Percentiles rank a stretch among this genome's conserved stretches.
phyloP scores from a whole-genome alignment of 2,113 vertebrate species.

The Tinamus guttatus region DNA sequence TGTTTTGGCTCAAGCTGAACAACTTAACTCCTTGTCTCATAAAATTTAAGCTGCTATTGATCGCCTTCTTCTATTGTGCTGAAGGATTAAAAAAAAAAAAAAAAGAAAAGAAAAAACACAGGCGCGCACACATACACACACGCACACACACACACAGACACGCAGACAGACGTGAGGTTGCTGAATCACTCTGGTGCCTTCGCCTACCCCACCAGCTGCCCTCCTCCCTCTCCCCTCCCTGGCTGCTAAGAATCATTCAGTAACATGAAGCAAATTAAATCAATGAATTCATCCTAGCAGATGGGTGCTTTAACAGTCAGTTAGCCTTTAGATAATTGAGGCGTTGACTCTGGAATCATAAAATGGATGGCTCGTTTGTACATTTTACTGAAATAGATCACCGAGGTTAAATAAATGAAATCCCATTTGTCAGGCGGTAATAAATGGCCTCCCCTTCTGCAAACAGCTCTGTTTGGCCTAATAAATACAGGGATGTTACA shows the following conservation, averaged over 20 bases:
- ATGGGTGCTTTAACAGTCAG: slow-evolving; percentile 99
- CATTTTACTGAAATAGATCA: slow-evolving; percentile 98
- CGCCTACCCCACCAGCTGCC: slow-evolving; percentile 47
- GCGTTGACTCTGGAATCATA: slow-evolving; percentile 96
- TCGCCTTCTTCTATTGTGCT: slow-evolving; percentile 80
- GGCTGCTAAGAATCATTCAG: slow-evolving; percentile 85
- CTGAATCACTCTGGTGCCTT: slow-evolving; percentile 76
- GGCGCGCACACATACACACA: no score
- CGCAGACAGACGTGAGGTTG: slow-evolving; percentile 37
- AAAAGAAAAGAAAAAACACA: no score
- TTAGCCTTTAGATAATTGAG: slow-evolving; percentile 99
- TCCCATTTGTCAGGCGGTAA: slow-evolving; percentile 99
- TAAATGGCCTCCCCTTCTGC: slow-evolving; percentile 93
- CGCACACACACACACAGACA: no score
- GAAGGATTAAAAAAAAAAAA: slow-evolving; percentile 74
- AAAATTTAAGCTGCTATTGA: slow-evolving; percentile 92
- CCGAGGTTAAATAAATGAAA: slow-evolving; percentile 99
- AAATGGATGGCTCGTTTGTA: slow-evolving; percentile 99
- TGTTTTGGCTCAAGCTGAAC: slow-evolving; percentile 83
- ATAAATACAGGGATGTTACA: slow-evolving; percentile 96
- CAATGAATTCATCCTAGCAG: slow-evolving; percentile 98
- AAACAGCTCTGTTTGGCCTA: slow-evolving; percentile 99
- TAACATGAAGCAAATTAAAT: slow-evolving; percentile 98
- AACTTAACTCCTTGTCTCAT: slow-evolving; percentile 89
- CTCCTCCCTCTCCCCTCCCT: slow-evolving; percentile 59